phyloP scores from a whole-genome alignment of 2,113 vertebrate species.

The Melanerpes formicivorus region DNA sequence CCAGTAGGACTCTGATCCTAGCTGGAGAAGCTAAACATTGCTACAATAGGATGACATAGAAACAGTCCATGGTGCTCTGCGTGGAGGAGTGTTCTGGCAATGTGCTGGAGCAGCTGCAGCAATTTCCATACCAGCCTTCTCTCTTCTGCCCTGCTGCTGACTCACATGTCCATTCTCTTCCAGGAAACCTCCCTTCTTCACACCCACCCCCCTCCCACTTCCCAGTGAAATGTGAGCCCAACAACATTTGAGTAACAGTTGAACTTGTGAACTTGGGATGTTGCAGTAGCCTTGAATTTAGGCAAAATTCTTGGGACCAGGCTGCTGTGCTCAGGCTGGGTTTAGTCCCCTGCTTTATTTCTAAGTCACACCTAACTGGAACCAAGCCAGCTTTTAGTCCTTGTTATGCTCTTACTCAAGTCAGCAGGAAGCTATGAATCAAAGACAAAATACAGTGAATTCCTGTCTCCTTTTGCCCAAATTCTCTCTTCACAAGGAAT shows the following conservation, averaged over 20 bases:
- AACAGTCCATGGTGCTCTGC: not conserved
- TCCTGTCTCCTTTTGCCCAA: not conserved
- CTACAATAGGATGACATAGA: not conserved
- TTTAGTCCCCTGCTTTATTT: not conserved
- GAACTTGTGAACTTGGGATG: slow-evolving; percentile 49
- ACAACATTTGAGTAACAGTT: slow-evolving; percentile 5
- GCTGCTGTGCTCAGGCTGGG: not conserved
- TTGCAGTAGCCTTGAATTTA: slow-evolving; percentile 1
- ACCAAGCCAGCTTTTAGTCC: slow-evolving; percentile 1
- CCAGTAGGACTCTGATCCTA: not conserved
- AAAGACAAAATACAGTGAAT: not conserved
- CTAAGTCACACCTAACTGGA: not conserved
- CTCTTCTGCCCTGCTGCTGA: not conserved
- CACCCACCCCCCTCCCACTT: not conserved
- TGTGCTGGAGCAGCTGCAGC: not conserved
- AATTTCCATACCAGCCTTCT: not conserved
- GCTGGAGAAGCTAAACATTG: not conserved
- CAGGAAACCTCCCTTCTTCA: not conserved
- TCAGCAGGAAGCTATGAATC: not conserved
- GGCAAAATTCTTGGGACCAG: not conserved
- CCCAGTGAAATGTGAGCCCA: slow-evolving; percentile 17
- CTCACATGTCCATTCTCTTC: not conserved
- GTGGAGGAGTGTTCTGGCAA: not conserved
- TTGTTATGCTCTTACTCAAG: not conserved
- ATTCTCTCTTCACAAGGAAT: not conserved